Evolutionary conservation across 2,888 invertebrate species (phyloP), one percentile per base, ranked within the genome.

Genomic region (Flexamia atlantica): DNA sequence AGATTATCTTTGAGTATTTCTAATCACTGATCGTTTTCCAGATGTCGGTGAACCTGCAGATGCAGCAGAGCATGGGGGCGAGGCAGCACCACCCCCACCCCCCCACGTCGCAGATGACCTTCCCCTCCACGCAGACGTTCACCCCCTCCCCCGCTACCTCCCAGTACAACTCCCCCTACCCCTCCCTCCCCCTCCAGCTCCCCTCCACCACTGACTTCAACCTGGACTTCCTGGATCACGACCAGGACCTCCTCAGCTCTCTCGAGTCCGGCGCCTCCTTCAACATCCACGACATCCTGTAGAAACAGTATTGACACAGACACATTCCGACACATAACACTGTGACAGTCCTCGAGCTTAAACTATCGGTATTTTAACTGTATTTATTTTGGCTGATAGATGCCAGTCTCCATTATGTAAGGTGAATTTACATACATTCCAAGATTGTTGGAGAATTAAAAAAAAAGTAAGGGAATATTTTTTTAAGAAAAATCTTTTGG

Each of bases 91-190:
- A 64, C 28, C 32, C 68, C 36, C 68, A 40, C 28, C 76, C 76
- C 42, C 28, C 76, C 46, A 50, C 76, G 28, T 46, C 76, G 1
- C 72, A 72, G 79, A 82, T 70, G 84, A 74, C 20, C 84, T 64
- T 28, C 64, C 64, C 64, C 28, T 74, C 76, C 80, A 87, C 85
- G 88, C 88, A 89, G 87, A 88, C 91, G 88, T 90, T 92, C 88
- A 90, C 91, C 88, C 92, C 91, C 89, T 89, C 91, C 81, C 92
- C 91, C 85, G 91, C 91, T 83, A 90, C 92, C 85, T 91, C 91
- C 83, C 90, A 92, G 86, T 96, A 97, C 90, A 95, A 97, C 90
- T 95, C 94, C 90, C 93, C 53, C 30, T 53, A 68, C 82, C 79
- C 76, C 42, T 68, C 84, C 20, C 57, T 57, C 14, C 42, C 60